A percentile compares a stretch with the other conserved stretches of the same genome.
Evolutionary conservation across 2,113 vertebrate species (phyloP).

Genomic region (Herpailurus yagouaroundi): DNA sequence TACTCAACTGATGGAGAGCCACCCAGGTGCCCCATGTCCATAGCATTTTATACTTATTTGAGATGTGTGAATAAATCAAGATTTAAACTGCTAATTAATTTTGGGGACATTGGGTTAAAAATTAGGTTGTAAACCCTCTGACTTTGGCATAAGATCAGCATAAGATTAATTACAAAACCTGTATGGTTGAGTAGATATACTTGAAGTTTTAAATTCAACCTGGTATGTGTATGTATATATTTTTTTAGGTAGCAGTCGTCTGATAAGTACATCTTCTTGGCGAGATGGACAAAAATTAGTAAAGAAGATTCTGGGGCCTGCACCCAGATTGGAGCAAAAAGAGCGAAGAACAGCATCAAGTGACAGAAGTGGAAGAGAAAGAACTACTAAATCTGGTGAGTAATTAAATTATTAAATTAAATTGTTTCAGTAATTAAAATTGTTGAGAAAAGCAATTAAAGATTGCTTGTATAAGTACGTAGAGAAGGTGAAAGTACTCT

Average conservation of each 20-base stretch:
- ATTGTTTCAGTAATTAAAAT: background rate
- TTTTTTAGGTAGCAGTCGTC: conserved; percentile 81
- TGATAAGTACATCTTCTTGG: conserved; percentile 94
- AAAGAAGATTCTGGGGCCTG: conserved; percentile 93
- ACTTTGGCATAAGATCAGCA: conserved; percentile 26
- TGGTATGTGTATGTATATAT: background rate
- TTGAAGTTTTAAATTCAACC: conserved; percentile 35
- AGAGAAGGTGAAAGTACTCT: background rate
- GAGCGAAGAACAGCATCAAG: conserved; percentile 83
- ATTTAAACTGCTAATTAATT: conserved; percentile 35
- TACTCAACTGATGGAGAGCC: no score
- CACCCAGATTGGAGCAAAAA: conserved; percentile 83
- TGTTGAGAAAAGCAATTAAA: background rate
- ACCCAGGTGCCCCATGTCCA: background rate
- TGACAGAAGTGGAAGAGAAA: conserved; percentile 85
- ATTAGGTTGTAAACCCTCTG: conserved; percentile 31
- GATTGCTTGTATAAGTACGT: background rate
- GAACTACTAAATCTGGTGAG: conserved; percentile 80
- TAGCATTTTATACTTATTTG: conserved; percentile 44
- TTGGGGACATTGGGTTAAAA: conserved; percentile 21
- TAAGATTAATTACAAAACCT: conserved; percentile 25
- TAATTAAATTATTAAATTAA: background rate
- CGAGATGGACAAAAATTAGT: conserved; percentile 95
- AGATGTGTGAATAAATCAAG: conserved; percentile 12
- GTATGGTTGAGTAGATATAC: background rate